These are phyloP conservation scores for Acanthiza pusilla DNA, from an alignment of 2,797 vertebrate species.

Conservation along the genomic window DNA sequence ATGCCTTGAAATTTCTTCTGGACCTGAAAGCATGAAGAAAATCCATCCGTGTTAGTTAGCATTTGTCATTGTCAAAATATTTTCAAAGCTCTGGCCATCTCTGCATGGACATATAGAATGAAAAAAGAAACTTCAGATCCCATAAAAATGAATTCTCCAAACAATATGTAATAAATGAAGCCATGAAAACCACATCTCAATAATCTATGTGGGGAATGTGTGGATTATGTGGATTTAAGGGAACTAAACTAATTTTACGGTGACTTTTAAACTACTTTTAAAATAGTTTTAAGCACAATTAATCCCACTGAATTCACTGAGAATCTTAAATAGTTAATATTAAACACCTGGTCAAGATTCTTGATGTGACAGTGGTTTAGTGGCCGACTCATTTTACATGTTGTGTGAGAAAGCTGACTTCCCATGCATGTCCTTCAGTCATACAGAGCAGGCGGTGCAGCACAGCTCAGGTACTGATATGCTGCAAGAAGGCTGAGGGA, in stretches of 20 bases:
- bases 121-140: background rate
- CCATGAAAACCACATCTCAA: background rate
- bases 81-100: background rate
- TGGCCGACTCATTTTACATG: background rate
- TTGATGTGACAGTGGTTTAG: background rate
- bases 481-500: background rate
- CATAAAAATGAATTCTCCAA: background rate
- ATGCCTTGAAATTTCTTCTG: background rate
- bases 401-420: background rate
- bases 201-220: background rate
- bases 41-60: background rate
- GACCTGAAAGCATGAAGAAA: background rate
- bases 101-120: background rate
- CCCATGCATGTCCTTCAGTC: background rate
- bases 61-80: background rate
- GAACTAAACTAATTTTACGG: background rate
- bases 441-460: accelerated
- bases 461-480: background rate
- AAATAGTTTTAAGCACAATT: background rate
- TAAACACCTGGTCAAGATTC: background rate
- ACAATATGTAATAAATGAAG: background rate
- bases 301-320: background rate
- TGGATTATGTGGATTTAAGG: background rate
- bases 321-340: background rate
- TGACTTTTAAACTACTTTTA: background rate